A percentile compares a stretch with the other conserved stretches of the same genome.
Evolutionary conservation across 2,113 vertebrate species (phyloP).

Genomic region (Albula goreensis): DNA sequence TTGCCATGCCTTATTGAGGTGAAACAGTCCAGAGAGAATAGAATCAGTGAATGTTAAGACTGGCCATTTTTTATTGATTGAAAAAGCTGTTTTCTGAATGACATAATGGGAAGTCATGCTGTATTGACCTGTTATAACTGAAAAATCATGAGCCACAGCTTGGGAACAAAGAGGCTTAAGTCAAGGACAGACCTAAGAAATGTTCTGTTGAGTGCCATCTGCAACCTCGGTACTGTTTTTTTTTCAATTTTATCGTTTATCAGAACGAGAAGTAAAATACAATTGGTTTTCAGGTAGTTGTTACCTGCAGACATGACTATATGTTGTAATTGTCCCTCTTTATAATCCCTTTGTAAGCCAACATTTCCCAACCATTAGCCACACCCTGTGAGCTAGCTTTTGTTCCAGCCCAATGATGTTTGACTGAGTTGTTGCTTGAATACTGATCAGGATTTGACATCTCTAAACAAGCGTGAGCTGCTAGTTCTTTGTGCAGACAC

Average conservation of each 20-base stretch:
- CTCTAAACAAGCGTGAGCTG: neutral
- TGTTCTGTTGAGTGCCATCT: neutral
- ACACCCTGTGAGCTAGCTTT: too few relatives aligned
- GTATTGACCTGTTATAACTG: conserved; percentile 41
- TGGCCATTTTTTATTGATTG: conserved; percentile 54
- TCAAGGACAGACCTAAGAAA: neutral
- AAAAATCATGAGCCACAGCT: neutral
- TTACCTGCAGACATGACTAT: too few relatives aligned
- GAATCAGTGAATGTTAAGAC: conserved; percentile 24
- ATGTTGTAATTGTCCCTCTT: too few relatives aligned
- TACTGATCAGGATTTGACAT: neutral
- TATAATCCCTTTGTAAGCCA: too few relatives aligned
- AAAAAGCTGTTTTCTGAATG: conserved; percentile 52
- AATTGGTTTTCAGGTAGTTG: too few relatives aligned
- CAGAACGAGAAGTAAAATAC: too few relatives aligned
- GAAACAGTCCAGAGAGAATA: neutral
- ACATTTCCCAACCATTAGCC: too few relatives aligned
- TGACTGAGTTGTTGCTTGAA: neutral
- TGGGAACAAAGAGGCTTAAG: neutral
- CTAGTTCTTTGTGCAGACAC: neutral
- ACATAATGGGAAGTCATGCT: conserved; percentile 40
- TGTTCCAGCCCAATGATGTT: neutral
- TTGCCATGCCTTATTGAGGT: too few relatives aligned
- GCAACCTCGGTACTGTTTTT: too few relatives aligned
- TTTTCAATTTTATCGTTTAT: too few relatives aligned